These are phyloP conservation scores for Helicolenus hilgendorfi DNA, from an alignment of 2,797 vertebrate genomes.

Conservation along the genomic window DNA sequence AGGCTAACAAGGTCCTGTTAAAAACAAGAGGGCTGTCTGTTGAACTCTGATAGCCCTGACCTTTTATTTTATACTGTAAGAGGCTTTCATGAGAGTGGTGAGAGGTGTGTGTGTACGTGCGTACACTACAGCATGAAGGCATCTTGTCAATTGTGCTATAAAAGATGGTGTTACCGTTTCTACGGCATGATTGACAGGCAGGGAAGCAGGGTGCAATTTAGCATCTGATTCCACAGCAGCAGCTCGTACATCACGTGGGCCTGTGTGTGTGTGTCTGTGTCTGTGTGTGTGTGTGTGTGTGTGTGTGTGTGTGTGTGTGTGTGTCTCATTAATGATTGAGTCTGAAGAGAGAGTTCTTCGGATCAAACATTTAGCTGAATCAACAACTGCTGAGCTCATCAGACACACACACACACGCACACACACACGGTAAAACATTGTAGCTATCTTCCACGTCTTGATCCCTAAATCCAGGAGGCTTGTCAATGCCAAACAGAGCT, in stretches of 20 bases:
- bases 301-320: neutral
- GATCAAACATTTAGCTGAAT: slow-evolving; percentile 81
- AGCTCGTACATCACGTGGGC: slow-evolving; percentile 1
- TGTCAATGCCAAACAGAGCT: slow-evolving; percentile 57
- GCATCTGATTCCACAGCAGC: slow-evolving; percentile 46
- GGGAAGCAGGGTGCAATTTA: slow-evolving; percentile 41
- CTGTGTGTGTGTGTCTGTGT: neutral
- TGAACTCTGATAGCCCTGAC: slow-evolving; percentile 63
- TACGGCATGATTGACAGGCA: slow-evolving; percentile 38
- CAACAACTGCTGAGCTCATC: slow-evolving; percentile 76
- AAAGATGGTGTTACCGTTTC: slow-evolving; percentile 30
- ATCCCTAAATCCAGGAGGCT: slow-evolving; percentile 54
- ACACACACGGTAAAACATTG: slow-evolving; percentile 29
- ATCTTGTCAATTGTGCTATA: slow-evolving; percentile 12
- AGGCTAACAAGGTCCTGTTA: slow-evolving; percentile 68
- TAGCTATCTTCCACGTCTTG: slow-evolving; percentile 48
- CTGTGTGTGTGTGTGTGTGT: neutral
- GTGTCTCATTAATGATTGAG: slow-evolving; percentile 74
- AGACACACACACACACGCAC: neutral
- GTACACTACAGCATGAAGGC: neutral
- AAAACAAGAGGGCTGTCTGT: slow-evolving; percentile 56
- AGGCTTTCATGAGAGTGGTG: slow-evolving; percentile 30
- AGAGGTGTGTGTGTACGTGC: neutral
- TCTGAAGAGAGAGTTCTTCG: slow-evolving; percentile 59
- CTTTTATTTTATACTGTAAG: slow-evolving; percentile 45